Conservation (phyloP, 2,888 invertebrate species). For the Candidula unifasciata region DNA sequence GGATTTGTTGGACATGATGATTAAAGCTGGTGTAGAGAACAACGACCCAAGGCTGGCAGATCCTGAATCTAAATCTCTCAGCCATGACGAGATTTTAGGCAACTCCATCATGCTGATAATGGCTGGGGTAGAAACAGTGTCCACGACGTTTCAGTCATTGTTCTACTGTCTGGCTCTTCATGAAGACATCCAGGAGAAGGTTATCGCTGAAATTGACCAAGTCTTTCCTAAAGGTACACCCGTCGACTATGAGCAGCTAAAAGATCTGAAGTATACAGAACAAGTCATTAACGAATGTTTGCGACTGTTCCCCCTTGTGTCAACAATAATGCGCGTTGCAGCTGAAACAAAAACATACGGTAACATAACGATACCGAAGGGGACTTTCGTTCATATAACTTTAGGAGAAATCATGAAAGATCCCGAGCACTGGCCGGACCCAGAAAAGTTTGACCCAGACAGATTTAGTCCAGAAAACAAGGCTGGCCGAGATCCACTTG, state of each 20-base stretch:
- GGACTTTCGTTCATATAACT: conserved; percentile 9
- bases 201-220: conserved; percentile 24
- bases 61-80: not conserved
- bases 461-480: conserved; percentile 44
- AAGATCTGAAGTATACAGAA: conserved; percentile 36
- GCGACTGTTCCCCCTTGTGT: conserved; percentile 19
- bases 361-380: conserved; percentile 29
- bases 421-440: conserved; percentile 35
- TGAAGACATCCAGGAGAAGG: conserved; percentile 28
- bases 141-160: conserved; percentile 15
- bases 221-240: not conserved
- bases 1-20: conserved; percentile 33
- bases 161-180: conserved; percentile 34
- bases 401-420: conserved; percentile 30
- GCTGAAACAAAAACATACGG: conserved; percentile 27
- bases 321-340: conserved; percentile 1
- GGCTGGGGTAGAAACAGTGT: conserved; percentile 39
- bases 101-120: conserved; percentile 23
- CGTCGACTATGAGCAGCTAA: conserved; percentile 13
- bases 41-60: conserved; percentile 2
- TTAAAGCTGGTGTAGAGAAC: conserved; percentile 14
- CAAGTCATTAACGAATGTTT: conserved; percentile 41
- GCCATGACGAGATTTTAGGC: conserved; percentile 25
- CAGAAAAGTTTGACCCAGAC: conserved; percentile 42
- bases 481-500: conserved; percentile 11